Evolutionary conservation across 2,888 invertebrate genomes (phyloP), one percentile per base, ranked within the genome.

Genomic region (Catocala nupta): DNA sequence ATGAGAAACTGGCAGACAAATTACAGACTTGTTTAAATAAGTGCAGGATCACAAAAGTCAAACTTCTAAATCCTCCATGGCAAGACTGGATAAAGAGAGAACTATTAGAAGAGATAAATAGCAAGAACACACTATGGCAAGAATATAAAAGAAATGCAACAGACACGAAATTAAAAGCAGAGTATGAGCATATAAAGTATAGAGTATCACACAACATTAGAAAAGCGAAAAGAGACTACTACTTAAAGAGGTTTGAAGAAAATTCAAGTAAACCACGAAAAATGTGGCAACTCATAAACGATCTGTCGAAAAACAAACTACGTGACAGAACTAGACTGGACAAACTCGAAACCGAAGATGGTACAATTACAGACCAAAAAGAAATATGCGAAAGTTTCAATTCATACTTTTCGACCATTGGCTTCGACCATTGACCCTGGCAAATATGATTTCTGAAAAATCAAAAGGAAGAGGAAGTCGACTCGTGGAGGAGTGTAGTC

Each of bases 81-180:
- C 49, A 60, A 8, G 47, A 61, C 11, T 56, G 51, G 47, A 39
- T 49, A 39, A 53, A 53, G n/a, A 53, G 57, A 49, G 43, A 62
- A 34, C 39, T 53, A 11, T 39, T 53, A 44, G 5, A 44, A 9
- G 57, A 53, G 2, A 56, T 56, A 9, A 51, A 44, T 43, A 5
- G 43, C 5, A 12, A 25, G 43, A 53, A 53, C 25, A 8, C 49
- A 34, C 7, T 56, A 56, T 52, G 52, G 61, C 47, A 51, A n/a
- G 51, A 61, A 25, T 45, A 10, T 33, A 61, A 61, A 55, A 10
- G 0, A 25, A 55, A 51, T 9, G 9, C 3, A 12, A 0, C 43
- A n/a, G 59, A 55, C 16, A n/a, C 8, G 16, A 11, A 36, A 16
- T 36, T 50, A 55, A 50, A 47, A 44, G 10, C 16, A 11, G 50